Conservation (phyloP, 2,113 vertebrate species). For the Tylochromis polylepis region DNA sequence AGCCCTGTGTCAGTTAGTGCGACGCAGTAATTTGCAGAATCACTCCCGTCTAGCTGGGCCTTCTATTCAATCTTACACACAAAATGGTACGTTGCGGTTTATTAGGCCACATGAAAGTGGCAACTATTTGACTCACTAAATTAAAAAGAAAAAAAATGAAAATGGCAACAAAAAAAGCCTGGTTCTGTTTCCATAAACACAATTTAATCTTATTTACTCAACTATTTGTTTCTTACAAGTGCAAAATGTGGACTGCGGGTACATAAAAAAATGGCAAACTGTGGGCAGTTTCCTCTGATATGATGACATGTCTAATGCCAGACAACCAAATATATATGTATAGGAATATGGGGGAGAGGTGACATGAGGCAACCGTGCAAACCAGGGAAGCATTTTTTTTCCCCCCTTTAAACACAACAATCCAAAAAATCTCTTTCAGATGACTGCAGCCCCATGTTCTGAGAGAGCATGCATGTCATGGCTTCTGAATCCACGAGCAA, state of each 20-base stretch:
- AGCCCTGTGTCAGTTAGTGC: background rate
- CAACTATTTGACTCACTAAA: conserved; percentile 10
- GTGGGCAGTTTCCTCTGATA: background rate
- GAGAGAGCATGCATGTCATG: background rate
- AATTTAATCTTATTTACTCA: background rate
- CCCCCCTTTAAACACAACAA: background rate
- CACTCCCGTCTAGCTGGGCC: background rate
- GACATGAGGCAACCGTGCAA: background rate
- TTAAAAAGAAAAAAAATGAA: background rate
- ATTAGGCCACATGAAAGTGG: background rate
- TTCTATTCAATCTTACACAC: background rate
- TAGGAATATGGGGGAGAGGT: background rate
- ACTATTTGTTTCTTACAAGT: background rate
- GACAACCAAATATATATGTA: background rate
- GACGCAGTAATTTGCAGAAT: background rate
- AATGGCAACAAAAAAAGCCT: background rate
- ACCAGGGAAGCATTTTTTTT: background rate
- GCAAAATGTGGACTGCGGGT: background rate
- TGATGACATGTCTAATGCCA: background rate
- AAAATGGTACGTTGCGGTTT: background rate
- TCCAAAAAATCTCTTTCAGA: background rate
- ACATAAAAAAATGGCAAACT: background rate
- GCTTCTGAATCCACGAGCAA: background rate
- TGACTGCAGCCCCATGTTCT: background rate
- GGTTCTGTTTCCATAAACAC: background rate